phyloP scores from a whole-genome alignment of 2,113 vertebrate species.

The Tupaia chinensis region DNA sequence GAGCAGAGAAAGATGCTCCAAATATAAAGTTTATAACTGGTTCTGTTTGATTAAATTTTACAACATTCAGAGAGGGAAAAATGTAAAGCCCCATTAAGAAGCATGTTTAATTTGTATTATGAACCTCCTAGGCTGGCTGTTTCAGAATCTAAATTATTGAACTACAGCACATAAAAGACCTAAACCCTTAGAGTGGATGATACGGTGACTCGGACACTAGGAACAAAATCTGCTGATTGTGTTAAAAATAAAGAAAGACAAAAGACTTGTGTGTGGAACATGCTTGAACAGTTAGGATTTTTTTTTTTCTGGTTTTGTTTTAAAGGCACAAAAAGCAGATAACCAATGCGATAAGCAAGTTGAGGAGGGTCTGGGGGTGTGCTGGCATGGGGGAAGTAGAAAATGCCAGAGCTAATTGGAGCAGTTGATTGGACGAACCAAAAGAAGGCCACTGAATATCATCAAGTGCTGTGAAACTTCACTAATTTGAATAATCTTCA shows the following conservation, averaged over 20 bases:
- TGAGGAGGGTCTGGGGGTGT: not conserved
- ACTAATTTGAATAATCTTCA: not conserved
- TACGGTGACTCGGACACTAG: not conserved
- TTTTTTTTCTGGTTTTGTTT: not conserved
- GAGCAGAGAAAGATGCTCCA: not conserved
- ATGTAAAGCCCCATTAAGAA: not conserved
- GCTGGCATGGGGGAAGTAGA: not conserved
- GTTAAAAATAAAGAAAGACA: not conserved
- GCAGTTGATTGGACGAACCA: not conserved
- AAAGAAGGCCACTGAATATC: not conserved
- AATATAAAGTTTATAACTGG: not conserved
- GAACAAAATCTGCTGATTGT: not conserved
- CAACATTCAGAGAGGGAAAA: not conserved
- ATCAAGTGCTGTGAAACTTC: not conserved
- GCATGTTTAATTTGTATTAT: not conserved
- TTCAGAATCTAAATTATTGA: constrained; percentile 40
- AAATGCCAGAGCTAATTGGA: not conserved
- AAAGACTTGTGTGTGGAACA: not conserved
- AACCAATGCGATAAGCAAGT: not conserved
- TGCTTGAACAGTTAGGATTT: not conserved
- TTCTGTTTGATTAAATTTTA: constrained; percentile 37
- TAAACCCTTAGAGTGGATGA: constrained; percentile 29
- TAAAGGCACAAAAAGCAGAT: not conserved
- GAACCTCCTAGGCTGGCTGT: not conserved
- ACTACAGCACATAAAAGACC: not conserved